These are phyloP conservation scores for Osmerus mordax DNA, from an alignment of 2,113 vertebrate species.

Conservation along the genomic window DNA sequence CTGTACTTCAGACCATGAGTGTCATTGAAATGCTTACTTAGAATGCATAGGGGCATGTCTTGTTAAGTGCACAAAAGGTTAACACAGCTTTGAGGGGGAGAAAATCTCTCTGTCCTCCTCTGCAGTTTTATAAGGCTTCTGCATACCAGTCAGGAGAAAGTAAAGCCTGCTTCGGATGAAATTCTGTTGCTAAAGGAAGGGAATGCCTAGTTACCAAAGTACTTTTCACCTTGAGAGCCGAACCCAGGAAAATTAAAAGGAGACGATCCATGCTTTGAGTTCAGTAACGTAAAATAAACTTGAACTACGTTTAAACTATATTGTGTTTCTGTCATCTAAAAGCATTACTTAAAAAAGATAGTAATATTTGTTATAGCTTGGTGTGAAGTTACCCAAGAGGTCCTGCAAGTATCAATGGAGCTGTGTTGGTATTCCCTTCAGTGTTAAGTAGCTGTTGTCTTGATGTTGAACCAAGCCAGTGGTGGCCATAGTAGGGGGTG, in stretches of 20 bases:
- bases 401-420: conserved; percentile 8
- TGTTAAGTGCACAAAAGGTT: conserved; percentile 69
- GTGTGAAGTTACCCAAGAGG: not conserved
- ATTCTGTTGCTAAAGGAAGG: conserved; percentile 36
- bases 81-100: conserved; percentile 50
- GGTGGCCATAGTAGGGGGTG: conserved; percentile 22
- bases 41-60: conserved; percentile 51
- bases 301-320: too few species aligned
- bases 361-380: too few species aligned
- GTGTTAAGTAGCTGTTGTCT: not conserved
- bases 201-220: conserved; percentile 40
- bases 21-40: conserved; percentile 51
- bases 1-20: conserved; percentile 46
- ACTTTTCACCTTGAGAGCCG: conserved; percentile 43
- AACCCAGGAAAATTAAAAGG: too few species aligned
- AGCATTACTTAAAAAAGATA: too few species aligned
- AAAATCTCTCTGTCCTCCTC: conserved; percentile 30
- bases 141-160: conserved; percentile 33
- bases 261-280: too few species aligned
- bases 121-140: conserved; percentile 54
- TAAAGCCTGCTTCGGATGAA: conserved; percentile 37
- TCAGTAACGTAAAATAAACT: too few species aligned
- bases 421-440: not conserved
- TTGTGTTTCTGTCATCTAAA: too few species aligned
- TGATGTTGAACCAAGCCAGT: conserved; percentile 9